Percentiles rank a stretch among this genome's conserved stretches.
Evolutionary conservation across 2,888 invertebrate species (phyloP).

Genomic region (Pristionchus mayeri): DNA sequence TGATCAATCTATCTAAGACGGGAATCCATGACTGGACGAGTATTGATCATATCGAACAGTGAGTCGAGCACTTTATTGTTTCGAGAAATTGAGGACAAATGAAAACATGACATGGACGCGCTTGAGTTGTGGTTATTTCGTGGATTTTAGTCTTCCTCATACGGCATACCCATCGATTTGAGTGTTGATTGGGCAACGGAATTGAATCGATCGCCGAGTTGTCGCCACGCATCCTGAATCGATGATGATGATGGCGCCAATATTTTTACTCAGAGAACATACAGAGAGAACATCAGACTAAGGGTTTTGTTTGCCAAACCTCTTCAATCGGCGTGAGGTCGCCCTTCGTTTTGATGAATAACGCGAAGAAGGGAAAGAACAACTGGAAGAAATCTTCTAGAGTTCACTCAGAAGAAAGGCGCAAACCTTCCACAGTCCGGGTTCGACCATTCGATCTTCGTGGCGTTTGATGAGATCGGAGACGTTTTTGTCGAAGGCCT

Average conservation of each 20-base stretch:
- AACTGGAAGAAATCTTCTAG: not conserved
- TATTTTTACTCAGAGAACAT: no score
- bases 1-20: conserved; percentile 58
- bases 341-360: conserved; percentile 39
- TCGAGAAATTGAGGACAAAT: not conserved
- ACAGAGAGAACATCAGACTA: no score
- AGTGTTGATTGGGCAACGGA: not conserved
- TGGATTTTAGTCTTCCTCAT: not conserved
- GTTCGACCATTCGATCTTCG: conserved; percentile 12
- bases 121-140: not conserved
- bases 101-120: not conserved
- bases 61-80: not conserved
- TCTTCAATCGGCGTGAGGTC: conserved; percentile 38
- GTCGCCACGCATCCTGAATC: conserved; percentile 37
- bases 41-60: conserved; percentile 85
- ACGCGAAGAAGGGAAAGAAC: conserved; percentile 33
- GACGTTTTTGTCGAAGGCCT: conserved; percentile 7
- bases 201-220: conserved; percentile 27
- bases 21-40: conserved; percentile 77
- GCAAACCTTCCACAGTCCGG: conserved; percentile 19
- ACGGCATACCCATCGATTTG: not conserved
- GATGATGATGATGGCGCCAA: not conserved
- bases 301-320: conserved; percentile 24
- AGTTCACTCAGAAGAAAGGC: not conserved
- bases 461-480: conserved; percentile 36